Conservation (phyloP, 1,140 invertebrate genomes). For the fruit fly (Drosophila melanogaster) region DNA sequence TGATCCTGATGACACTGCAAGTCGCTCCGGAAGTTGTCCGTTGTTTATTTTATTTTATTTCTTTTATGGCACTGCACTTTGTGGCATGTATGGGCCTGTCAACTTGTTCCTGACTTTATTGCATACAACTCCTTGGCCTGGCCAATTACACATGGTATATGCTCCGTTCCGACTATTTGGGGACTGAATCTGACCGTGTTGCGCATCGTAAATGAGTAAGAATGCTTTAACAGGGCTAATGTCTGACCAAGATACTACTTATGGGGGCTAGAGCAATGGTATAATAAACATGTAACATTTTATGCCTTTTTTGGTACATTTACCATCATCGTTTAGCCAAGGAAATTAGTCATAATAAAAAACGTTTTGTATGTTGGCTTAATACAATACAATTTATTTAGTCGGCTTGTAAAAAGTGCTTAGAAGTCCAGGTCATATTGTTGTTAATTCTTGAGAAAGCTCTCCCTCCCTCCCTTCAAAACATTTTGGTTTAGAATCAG, state of each 20-base stretch:
- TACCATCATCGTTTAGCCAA: neutral
- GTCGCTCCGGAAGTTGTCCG: constrained; percentile 27
- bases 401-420: no score
- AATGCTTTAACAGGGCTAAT: constrained; percentile 58
- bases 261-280: constrained; percentile 28
- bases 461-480: neutral
- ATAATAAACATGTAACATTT: constrained; percentile 65
- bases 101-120: constrained; percentile 16
- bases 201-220: constrained; percentile 56
- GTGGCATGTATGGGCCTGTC: constrained; percentile 50
- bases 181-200: constrained; percentile 41
- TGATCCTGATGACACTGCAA: constrained; percentile 13
- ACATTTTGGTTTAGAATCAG: neutral
- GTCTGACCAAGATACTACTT: constrained; percentile 47
- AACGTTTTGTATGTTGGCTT: neutral
- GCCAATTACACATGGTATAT: constrained; percentile 62
- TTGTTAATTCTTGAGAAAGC: no score
- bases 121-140: constrained; percentile 15
- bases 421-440: no score
- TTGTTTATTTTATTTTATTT: constrained; percentile 45
- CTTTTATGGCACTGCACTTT: constrained; percentile 66
- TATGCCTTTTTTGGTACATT: constrained; percentile 32
- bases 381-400: no score
- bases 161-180: constrained; percentile 51
- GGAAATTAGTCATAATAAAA: neutral